Base-by-base conservation (phyloP, 2,113 vertebrate species). In the Petaurus breviceps region DNA sequence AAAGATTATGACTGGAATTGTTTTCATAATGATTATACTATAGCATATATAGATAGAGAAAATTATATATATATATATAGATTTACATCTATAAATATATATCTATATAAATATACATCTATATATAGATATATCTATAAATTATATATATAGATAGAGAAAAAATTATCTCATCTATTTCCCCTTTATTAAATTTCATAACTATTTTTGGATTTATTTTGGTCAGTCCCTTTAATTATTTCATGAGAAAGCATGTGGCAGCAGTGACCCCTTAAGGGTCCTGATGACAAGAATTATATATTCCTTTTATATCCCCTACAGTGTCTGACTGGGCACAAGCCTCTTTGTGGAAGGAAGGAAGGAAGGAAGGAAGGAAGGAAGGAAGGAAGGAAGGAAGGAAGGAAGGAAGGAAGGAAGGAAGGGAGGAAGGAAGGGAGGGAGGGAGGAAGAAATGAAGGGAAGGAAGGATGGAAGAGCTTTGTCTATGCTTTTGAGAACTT, bases 81-180 rank as follows among this genome's bases (percentile, higher is more conserved):
- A n/a, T n/a, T n/a, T n/a, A n/a, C n/a, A n/a, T n/a, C n/a, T n/a
- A n/a, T n/a, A n/a, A n/a, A n/a, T n/a, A n/a, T n/a, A n/a, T n/a
- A n/a, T n/a, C n/a, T n/a, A n/a, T n/a, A n/a, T n/a, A n/a, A n/a
- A n/a, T n/a, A n/a, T n/a, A n/a, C n/a, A n/a, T n/a, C n/a, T n/a
- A n/a, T n/a, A n/a, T n/a, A n/a, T n/a, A n/a, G n/a, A n/a, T n/a
- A n/a, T n/a, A n/a, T n/a, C n/a, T n/a, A n/a, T n/a, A n/a, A n/a
- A n/a, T n/a, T n/a, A n/a, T n/a, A 51, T 90, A 94, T 54, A 77
- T 94, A 92, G 53, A 16, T 95, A 50, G 7, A 22, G n/a, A n/a
- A n/a, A n/a, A n/a, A n/a, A n/a, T n/a, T 68, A 53, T 95, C 90
- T 91, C 89, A 9, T 57, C n/a, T 84, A n/a, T 43, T 95, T 93